These are phyloP conservation scores for Anastatus disparis DNA, from an alignment of 1,140 invertebrate genomes.

Conservation along the genomic window DNA sequence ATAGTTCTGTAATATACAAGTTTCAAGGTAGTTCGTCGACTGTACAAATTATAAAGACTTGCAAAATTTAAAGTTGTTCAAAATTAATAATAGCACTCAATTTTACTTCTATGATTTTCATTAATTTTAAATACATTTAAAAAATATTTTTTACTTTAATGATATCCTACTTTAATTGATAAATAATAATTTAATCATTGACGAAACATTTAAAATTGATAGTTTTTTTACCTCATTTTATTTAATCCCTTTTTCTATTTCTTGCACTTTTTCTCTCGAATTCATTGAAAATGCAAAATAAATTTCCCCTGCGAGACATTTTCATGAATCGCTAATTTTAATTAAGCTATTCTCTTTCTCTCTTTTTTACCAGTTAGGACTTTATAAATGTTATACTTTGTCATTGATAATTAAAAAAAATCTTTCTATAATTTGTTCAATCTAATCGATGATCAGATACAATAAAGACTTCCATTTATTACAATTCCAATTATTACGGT, in stretches of 20 bases:
- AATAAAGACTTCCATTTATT: no score
- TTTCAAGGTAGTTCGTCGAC: neutral
- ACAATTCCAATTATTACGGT: no score
- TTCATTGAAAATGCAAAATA: slow-evolving; percentile 29
- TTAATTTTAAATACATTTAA: no score
- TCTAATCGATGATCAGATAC: no score
- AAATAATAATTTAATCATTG: no score
- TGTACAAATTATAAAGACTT: neutral
- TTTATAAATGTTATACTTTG: neutral
- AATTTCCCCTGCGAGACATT: slow-evolving; percentile 33
- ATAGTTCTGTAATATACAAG: neutral
- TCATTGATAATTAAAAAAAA: neutral
- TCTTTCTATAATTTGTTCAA: neutral
- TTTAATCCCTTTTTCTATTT: slow-evolving; percentile 7
- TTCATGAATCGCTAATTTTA: slow-evolving; percentile 38
- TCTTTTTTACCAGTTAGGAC: neutral
- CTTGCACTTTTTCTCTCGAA: slow-evolving; percentile 2
- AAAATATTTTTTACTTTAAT: no score
- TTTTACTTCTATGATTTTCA: neutral
- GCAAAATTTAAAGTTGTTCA: neutral
- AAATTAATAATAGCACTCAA: neutral
- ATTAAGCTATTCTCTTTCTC: slow-evolving; percentile 7
- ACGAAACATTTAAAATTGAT: no score
- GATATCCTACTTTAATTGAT: no score
- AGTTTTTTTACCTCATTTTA: neutral